Evolutionary conservation across 1,140 invertebrate genomes (phyloP).

Genomic region (Trinorchestia longiramus): DNA sequence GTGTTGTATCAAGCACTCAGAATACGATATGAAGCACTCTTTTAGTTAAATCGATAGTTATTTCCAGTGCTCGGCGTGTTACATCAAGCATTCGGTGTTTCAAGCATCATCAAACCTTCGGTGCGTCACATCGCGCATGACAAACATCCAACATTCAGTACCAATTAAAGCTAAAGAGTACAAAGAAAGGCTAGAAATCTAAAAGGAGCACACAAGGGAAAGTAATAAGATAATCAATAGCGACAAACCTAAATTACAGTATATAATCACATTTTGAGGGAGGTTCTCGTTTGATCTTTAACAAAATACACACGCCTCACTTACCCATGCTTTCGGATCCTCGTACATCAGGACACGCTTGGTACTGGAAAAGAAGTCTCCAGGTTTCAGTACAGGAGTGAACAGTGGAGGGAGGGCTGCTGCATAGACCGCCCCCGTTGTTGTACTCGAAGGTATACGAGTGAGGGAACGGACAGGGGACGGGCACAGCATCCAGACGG

Average conservation of each 20-base stretch:
- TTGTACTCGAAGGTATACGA: constrained; percentile 89
- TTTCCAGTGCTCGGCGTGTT: not conserved
- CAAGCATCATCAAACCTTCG: not conserved
- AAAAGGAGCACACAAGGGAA: not conserved
- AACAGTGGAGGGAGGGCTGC: constrained; percentile 80
- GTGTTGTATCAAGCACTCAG: too few species aligned
- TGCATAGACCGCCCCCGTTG: constrained; percentile 81
- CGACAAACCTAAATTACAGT: not conserved
- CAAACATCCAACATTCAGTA: not conserved
- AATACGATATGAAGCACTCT: too few species aligned
- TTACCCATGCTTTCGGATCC: constrained; percentile 64
- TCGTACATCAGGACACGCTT: constrained; percentile 88
- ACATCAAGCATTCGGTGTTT: not conserved
- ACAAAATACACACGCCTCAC: not conserved
- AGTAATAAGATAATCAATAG: not conserved
- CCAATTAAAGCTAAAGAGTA: not conserved
- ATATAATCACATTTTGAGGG: not conserved
- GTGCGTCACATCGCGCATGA: not conserved
- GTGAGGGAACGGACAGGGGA: constrained; percentile 72
- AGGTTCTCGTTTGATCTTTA: not conserved
- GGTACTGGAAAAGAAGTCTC: constrained; percentile 84
- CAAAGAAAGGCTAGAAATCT: not conserved
- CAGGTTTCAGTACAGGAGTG: constrained; percentile 87
- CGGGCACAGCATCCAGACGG: constrained; percentile 78
- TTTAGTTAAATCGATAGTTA: too few species aligned